Conservation (phyloP, 2,797 vertebrate species). For the Gadopsis bispinosus region DNA sequence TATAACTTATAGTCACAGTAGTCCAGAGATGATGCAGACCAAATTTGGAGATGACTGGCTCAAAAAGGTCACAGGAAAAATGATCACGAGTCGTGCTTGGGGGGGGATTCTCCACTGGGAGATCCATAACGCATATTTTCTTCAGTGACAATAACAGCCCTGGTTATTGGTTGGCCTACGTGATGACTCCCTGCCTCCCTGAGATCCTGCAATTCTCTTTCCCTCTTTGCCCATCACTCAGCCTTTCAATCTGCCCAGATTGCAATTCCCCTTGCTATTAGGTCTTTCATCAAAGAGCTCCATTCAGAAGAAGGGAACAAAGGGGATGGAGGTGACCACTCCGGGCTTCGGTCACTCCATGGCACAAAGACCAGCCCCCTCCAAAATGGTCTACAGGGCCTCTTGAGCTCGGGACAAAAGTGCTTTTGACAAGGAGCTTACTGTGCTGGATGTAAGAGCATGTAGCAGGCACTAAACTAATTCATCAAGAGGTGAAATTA, state of each 20-base stretch:
- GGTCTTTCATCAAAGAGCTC: constrained; percentile 82
- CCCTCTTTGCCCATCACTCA: constrained; percentile 30
- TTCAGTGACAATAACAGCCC: constrained; percentile 26
- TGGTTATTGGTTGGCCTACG: constrained; percentile 34
- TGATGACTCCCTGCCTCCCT: constrained; percentile 41
- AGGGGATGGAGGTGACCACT: constrained; percentile 84
- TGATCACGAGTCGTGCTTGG: neutral
- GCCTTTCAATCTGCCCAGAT: constrained; percentile 61
- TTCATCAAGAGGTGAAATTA: constrained; percentile 50
- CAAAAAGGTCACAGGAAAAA: constrained; percentile 25
- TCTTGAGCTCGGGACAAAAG: constrained; percentile 75
- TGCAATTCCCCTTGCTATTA: constrained; percentile 70
- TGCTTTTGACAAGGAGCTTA: constrained; percentile 78
- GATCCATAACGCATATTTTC: constrained; percentile 36
- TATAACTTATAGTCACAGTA: constrained; percentile 9
- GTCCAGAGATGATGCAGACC: neutral
- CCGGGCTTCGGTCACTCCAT: constrained; percentile 69
- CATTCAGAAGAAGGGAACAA: constrained; percentile 84
- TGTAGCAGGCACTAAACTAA: constrained; percentile 56
- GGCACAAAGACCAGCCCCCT: constrained; percentile 70
- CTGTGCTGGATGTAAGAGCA: constrained; percentile 60
- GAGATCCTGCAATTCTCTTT: constrained; percentile 39
- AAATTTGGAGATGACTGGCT: constrained; percentile 37
- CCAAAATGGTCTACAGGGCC: constrained; percentile 63
- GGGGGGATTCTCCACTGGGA: constrained; percentile 24